phyloP scores from a whole-genome alignment of 2,797 vertebrate genomes.

The Nannoperca obscura region DNA sequence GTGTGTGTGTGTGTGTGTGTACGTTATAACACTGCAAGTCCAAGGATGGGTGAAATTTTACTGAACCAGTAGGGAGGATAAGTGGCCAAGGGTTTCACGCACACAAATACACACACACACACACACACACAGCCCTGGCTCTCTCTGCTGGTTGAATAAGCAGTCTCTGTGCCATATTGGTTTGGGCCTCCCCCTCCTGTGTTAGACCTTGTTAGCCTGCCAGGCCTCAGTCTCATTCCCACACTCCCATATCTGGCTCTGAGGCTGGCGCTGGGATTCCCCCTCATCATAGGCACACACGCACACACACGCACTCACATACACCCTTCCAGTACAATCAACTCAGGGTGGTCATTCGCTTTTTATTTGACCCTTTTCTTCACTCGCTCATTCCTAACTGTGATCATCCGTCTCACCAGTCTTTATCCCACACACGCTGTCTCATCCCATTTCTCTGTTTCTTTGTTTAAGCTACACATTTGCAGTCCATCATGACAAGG shows the following conservation, averaged over 20 bases:
- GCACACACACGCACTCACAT: slow-evolving; percentile 16
- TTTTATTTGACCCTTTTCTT: slow-evolving; percentile 54
- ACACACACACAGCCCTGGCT: slow-evolving; percentile 60
- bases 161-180: slow-evolving; percentile 80
- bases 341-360: slow-evolving; percentile 47
- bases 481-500: slow-evolving; percentile 3
- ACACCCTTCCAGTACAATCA: slow-evolving; percentile 51
- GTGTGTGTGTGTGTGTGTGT: slow-evolving; percentile 39
- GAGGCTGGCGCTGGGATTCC: slow-evolving; percentile 75
- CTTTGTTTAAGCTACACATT: slow-evolving; percentile 13
- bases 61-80: slow-evolving; percentile 61
- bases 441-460: slow-evolving; percentile 15
- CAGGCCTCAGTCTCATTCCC: slow-evolving; percentile 79
- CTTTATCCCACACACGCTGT: slow-evolving; percentile 33
- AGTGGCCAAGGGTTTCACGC: slow-evolving; percentile 63
- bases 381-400: slow-evolving; percentile 27
- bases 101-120: slow-evolving; percentile 19
- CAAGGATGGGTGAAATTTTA: slow-evolving; percentile 72
- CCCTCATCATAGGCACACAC: slow-evolving; percentile 62
- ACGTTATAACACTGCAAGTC: slow-evolving; percentile 51
- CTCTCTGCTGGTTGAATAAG: slow-evolving; percentile 70
- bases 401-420: slow-evolving; percentile 11
- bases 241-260: slow-evolving; percentile 81
- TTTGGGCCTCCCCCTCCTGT: slow-evolving; percentile 75
- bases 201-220: slow-evolving; percentile 80